phyloP scores from a whole-genome alignment of 1,140 invertebrate species.

The Anastrepha ludens region DNA sequence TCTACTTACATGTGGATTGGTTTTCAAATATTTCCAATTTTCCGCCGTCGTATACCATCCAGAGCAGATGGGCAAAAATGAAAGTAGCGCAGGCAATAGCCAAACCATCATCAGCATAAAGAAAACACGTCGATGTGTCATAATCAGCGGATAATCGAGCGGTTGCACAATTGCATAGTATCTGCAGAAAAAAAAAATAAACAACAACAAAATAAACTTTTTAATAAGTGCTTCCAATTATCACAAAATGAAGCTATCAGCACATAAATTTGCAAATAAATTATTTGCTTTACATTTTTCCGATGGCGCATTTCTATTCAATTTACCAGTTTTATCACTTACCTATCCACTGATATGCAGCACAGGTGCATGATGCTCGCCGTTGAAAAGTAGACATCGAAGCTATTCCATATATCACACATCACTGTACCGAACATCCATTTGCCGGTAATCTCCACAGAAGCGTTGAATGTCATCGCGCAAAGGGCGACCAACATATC shows the following conservation, averaged over 20 bases:
- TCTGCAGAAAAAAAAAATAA: conserved; percentile 69
- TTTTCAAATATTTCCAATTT: conserved; percentile 82
- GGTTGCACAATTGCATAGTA: conserved; percentile 94
- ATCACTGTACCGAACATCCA: conserved; percentile 94
- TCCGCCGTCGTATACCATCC: conserved; percentile 93
- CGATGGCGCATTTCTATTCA: background rate
- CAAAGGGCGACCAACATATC: conserved; percentile 94
- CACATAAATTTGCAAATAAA: background rate
- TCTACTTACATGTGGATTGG: conserved; percentile 80
- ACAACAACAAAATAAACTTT: conserved; percentile 2
- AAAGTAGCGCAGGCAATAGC: conserved; percentile 93
- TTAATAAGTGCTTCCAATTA: background rate
- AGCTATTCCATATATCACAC: conserved; percentile 96
- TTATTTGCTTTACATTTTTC: background rate
- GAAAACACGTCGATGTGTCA: conserved; percentile 85
- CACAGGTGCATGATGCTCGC: conserved; percentile 91
- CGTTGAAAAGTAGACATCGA: conserved; percentile 96
- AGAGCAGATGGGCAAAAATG: conserved; percentile 95
- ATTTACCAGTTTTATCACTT: conserved; percentile 3
- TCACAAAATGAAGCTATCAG: background rate
- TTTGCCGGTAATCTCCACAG: conserved; percentile 84
- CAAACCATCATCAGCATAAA: conserved; percentile 91
- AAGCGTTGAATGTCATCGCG: conserved; percentile 96
- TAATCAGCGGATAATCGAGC: conserved; percentile 90
- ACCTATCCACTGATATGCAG: conserved; percentile 88